phyloP scores from a whole-genome alignment of 1,140 invertebrate species.

The Euura lappo region DNA sequence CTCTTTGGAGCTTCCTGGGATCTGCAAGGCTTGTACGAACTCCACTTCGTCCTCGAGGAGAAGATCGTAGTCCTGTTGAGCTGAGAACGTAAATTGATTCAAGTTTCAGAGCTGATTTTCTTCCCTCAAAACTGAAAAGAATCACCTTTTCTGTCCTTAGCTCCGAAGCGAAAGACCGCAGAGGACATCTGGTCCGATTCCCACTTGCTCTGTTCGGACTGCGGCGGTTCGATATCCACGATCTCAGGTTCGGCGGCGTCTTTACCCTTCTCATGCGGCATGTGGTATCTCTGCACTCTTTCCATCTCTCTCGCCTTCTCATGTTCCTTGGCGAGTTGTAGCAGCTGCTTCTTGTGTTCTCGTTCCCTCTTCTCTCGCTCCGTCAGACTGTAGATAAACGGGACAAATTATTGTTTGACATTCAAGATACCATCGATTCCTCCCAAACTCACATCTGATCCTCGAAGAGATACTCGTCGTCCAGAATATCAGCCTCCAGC shows the following conservation, averaged over 20 bases:
- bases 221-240: slow-evolving; percentile 87
- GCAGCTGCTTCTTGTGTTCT: slow-evolving; percentile 89
- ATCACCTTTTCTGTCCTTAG: slow-evolving; percentile 80
- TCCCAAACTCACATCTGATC: slow-evolving; percentile 75
- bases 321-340: slow-evolving; percentile 94
- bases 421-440: background rate
- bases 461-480: slow-evolving; percentile 96
- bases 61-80: slow-evolving; percentile 89
- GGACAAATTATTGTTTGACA: no score
- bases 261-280: slow-evolving; percentile 79
- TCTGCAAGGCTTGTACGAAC: slow-evolving; percentile 92
- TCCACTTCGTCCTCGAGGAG: slow-evolving; percentile 96
- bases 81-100: slow-evolving; percentile 34
- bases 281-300: slow-evolving; percentile 90
- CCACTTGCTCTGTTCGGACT: slow-evolving; percentile 97
- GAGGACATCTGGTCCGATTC: slow-evolving; percentile 96
- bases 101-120: slow-evolving; percentile 30
- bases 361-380: slow-evolving; percentile 83
- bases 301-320: slow-evolving; percentile 91
- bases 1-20: slow-evolving; percentile 78
- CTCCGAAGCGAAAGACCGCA: slow-evolving; percentile 92
- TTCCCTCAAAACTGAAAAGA: slow-evolving; percentile 24
- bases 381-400: slow-evolving; percentile 71
- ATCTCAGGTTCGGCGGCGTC: slow-evolving; percentile 70
- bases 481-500: slow-evolving; percentile 92